Evolutionary conservation across 2,888 invertebrate species (phyloP), one percentile per base, ranked within the genome.

Genomic region (Thecocarcelia acutangulata): DNA sequence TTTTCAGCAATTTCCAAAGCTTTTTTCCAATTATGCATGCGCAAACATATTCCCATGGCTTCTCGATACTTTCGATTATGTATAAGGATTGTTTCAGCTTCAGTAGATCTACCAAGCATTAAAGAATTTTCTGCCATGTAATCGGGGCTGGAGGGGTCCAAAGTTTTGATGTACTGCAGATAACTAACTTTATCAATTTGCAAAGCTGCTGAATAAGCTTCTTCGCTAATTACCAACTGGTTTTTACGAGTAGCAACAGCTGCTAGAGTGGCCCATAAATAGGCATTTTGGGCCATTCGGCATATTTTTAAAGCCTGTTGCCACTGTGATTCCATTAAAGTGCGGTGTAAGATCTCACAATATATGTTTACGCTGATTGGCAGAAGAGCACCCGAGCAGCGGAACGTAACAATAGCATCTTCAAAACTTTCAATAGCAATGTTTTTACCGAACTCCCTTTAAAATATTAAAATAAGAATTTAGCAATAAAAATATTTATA

Each of bases 201-300:
- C 85, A 95, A 93, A n/a, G 97, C 95, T 11, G 96, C 96, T 9
- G 98, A 96, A 90, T 97, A 99, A 0, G 98, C 97, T 88, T 98
- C 96, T 91, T 99, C 98, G 15, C 98, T 98, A 6, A 97, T 95
- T 77, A 95, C 94, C 69, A 98, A 91, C 86, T 98, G 96, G 88
- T 95, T 95, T 81, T 95, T 94, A 84, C 96, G 95, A 75, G 96
- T 96, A 0, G 99, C 95, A 89, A 98, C 92, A 0, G 97, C 97
- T 0, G 98, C 99, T 85, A 99, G 92, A 84, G 97, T 97, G 0
- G 98, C 96, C 99, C 99, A 99, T 15, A 98, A 91, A n/a, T 93
- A 93, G 77, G 92, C 92, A 84, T 93, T 93, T 89, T 90, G 89
- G 0, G 89, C 89, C 68, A 90, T 80, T 2, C 91, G 89, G 87